These are phyloP conservation scores for Pseudochromis fuscus DNA, from an alignment of 2,797 vertebrate genomes.

Conservation along the genomic window DNA sequence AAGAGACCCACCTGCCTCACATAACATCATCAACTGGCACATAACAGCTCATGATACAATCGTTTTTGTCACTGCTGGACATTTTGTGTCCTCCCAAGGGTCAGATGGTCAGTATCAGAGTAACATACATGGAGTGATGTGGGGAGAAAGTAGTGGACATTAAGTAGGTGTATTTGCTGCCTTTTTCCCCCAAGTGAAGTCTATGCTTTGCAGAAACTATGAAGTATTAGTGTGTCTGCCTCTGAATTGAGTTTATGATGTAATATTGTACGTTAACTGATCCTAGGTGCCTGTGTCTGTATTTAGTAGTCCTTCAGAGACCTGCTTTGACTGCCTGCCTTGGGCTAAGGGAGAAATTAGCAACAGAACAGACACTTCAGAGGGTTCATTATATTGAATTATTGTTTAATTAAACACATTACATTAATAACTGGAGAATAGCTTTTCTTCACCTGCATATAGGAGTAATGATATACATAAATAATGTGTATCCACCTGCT, in stretches of 20 bases:
- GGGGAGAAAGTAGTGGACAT: slow-evolving; percentile 22
- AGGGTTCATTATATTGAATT: slow-evolving; percentile 10
- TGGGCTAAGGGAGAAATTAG: slow-evolving; percentile 72
- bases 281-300: slow-evolving; percentile 44
- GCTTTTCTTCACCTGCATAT: not conserved
- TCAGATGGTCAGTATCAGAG: slow-evolving; percentile 1
- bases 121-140: slow-evolving; percentile 38
- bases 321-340: slow-evolving; percentile 70
- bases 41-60: slow-evolving; percentile 41
- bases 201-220: too few species aligned
- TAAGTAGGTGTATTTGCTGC: slow-evolving; percentile 32
- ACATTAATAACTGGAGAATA: slow-evolving; percentile 8
- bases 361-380: slow-evolving; percentile 57
- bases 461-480: not conserved
- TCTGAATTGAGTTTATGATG: slow-evolving; percentile 12
- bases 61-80: slow-evolving; percentile 66
- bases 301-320: slow-evolving; percentile 62
- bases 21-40: slow-evolving; percentile 77
- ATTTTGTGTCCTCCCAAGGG: slow-evolving; percentile 58
- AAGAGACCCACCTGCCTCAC: slow-evolving; percentile 54
- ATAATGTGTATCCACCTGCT: not conserved
- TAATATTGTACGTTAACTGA: slow-evolving; percentile 21
- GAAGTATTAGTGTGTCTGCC: not conserved
- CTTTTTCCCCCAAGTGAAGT: not conserved
- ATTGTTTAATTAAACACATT: slow-evolving; percentile 4